Conservation (phyloP, 2,113 vertebrate genomes). For the Protobothrops mucrosquamatus region DNA sequence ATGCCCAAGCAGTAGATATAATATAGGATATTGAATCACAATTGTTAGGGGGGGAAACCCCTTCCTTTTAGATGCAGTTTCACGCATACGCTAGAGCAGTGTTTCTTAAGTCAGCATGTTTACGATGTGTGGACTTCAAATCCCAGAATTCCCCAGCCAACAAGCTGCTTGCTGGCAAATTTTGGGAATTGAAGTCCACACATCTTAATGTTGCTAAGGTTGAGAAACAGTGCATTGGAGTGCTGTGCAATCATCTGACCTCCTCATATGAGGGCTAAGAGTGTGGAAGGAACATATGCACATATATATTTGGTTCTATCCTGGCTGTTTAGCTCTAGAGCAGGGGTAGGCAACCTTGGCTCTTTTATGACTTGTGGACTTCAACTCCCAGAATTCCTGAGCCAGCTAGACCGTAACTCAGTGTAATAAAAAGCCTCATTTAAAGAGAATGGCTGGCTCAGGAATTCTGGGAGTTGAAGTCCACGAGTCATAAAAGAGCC, state of each 20-base stretch:
- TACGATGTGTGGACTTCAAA: not conserved
- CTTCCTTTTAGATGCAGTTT: constrained; percentile 4
- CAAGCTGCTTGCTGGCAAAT: not conserved
- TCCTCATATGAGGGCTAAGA: not conserved
- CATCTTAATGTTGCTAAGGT: not conserved
- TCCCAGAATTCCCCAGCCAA: not conserved
- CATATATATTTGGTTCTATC: not conserved
- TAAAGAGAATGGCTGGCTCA: too few relatives aligned
- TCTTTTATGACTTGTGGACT: too few relatives aligned
- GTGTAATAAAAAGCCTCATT: too few relatives aligned
- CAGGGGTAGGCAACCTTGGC: too few relatives aligned
- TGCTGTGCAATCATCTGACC: not conserved
- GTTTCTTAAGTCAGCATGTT: not conserved
- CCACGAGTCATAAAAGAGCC: too few relatives aligned
- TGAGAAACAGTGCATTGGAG: not conserved
- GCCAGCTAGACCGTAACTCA: too few relatives aligned
- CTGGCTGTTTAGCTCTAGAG: too few relatives aligned
- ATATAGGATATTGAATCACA: constrained; percentile 20
- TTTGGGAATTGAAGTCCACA: not conserved
- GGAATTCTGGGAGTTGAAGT: too few relatives aligned
- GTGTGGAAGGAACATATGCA: not conserved
- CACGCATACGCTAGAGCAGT: not conserved
- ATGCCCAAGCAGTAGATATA: not conserved
- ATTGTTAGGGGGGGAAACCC: not conserved
- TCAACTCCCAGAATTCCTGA: too few relatives aligned